Percentiles rank a stretch among this genome's conserved stretches.
phyloP scores from a whole-genome alignment of 2,888 invertebrate genomes.

The Pilophorus perplexus region DNA sequence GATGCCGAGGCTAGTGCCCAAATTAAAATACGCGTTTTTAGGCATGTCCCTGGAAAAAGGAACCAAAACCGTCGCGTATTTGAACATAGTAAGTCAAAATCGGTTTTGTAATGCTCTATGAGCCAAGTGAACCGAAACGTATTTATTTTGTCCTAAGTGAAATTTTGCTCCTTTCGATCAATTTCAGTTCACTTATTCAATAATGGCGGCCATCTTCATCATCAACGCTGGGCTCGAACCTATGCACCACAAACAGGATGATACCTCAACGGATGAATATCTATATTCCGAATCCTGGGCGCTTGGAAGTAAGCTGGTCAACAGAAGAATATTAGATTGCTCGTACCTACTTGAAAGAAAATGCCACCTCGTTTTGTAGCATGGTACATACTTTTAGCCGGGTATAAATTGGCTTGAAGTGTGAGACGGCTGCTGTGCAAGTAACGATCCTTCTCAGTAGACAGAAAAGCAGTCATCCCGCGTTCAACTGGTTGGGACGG shows the following conservation, averaged over 20 bases:
- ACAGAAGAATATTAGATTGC: neutral
- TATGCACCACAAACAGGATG: neutral
- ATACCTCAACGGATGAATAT: neutral
- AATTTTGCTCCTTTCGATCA: neutral
- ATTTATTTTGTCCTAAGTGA: neutral
- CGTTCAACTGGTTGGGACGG: too few relatives aligned
- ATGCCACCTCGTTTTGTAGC: neutral
- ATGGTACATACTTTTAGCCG: too few relatives aligned
- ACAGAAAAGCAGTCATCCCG: too few relatives aligned
- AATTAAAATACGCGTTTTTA: slow-evolving; percentile 32
- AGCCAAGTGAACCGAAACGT: neutral
- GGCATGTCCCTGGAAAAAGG: slow-evolving; percentile 31
- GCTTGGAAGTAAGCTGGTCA: slow-evolving; percentile 1
- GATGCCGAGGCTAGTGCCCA: slow-evolving; percentile 3
- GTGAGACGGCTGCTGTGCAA: too few relatives aligned
- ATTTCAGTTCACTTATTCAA: slow-evolving; percentile 22
- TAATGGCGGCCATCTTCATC: slow-evolving; percentile 23
- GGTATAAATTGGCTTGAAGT: too few relatives aligned
- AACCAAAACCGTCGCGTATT: slow-evolving; percentile 26
- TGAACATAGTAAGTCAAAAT: slow-evolving; percentile 22
- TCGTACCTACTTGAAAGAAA: neutral
- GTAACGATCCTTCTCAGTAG: too few relatives aligned
- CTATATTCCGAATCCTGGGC: slow-evolving; percentile 25
- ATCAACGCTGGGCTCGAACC: neutral
- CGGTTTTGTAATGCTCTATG: neutral